A percentile compares a stretch with the other conserved stretches of the same genome.
Evolutionary conservation across 1,140 invertebrate species (phyloP).

Genomic region (Procambarus virginalis): DNA sequence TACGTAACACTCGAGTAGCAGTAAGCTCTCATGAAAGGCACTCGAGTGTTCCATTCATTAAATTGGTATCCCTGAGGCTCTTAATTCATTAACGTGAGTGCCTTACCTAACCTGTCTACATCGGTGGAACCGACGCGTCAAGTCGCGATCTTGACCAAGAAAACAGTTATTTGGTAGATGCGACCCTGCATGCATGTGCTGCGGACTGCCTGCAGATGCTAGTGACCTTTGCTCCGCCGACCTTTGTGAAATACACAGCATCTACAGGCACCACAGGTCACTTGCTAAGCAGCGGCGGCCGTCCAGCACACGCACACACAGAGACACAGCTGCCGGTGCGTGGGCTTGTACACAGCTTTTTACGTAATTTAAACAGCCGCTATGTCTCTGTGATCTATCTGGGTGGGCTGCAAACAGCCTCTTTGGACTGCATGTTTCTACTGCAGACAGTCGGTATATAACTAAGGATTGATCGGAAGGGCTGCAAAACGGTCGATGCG

Average conservation of each 20-base stretch:
- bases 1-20: not conserved
- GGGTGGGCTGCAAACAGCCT: not conserved
- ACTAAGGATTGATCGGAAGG: not conserved
- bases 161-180: not conserved
- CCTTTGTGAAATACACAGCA: too few relatives aligned
- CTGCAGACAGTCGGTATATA: not conserved
- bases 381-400: too few relatives aligned
- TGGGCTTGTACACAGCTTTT: too few relatives aligned
- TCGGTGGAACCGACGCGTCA: not conserved
- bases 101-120: conserved; percentile 47
- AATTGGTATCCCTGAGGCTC: conserved; percentile 12
- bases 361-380: too few relatives aligned
- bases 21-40: not conserved
- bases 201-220: not conserved
- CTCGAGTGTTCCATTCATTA: not conserved
- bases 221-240: too few relatives aligned
- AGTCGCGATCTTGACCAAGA: not conserved
- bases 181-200: not conserved
- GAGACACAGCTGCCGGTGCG: too few relatives aligned
- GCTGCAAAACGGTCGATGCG: not conserved
- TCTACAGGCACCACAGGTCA: too few relatives aligned
- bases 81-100: conserved; percentile 24
- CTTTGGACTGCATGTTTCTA: not conserved
- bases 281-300: too few relatives aligned
- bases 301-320: too few relatives aligned